These are phyloP conservation scores for Bugula neritina DNA, from an alignment of 2,888 invertebrate species.

Conservation along the genomic window DNA sequence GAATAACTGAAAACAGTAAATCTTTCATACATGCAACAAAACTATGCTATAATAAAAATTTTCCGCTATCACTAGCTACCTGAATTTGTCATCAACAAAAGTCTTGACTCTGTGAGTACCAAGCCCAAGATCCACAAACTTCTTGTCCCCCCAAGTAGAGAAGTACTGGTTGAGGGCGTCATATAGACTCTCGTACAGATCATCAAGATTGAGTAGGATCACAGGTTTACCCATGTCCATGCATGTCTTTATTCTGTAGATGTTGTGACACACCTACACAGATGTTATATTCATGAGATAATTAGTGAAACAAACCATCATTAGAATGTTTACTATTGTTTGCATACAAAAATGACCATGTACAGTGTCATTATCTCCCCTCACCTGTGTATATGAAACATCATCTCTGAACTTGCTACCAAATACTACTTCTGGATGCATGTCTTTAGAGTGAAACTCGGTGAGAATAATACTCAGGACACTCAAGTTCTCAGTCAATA, in stretches of 20 bases:
- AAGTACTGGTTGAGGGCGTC: conserved; percentile 49
- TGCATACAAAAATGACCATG: neutral
- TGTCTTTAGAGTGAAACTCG: conserved; percentile 32
- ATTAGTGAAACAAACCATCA: too few species aligned
- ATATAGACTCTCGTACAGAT: conserved; percentile 48
- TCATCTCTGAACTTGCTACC: conserved; percentile 46
- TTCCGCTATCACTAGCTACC: too few species aligned
- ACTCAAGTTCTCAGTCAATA: conserved; percentile 48
- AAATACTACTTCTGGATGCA: conserved; percentile 37
- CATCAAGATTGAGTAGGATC: conserved; percentile 45
- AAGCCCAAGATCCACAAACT: conserved; percentile 47
- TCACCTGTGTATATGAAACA: conserved; percentile 44
- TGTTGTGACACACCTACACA: conserved; percentile 47
- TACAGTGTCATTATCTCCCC: neutral
- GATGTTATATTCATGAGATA: too few species aligned
- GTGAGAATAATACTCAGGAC: conserved; percentile 44
- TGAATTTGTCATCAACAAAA: conserved; percentile 43
- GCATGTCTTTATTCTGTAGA: conserved; percentile 48
- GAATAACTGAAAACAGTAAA: too few species aligned
- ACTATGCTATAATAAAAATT: too few species aligned
- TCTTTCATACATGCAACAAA: too few species aligned
- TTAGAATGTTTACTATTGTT: too few species aligned
- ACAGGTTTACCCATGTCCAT: conserved; percentile 49
- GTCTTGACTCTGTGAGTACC: conserved; percentile 48
- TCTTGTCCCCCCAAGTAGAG: conserved; percentile 38